These are phyloP conservation scores for Fabriciana adippe DNA, from an alignment of 2,888 invertebrate genomes.

Conservation along the genomic window DNA sequence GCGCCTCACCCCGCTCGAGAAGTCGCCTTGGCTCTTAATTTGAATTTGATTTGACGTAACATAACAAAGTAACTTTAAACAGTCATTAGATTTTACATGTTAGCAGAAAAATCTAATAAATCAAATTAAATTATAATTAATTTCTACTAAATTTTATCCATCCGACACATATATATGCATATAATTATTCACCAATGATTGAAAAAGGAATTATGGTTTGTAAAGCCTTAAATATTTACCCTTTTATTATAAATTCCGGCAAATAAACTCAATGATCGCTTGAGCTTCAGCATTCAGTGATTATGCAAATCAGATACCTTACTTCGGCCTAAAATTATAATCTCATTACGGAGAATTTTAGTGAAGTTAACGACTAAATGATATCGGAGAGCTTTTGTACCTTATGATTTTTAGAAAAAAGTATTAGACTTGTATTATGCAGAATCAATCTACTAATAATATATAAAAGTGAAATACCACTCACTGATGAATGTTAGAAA, in stretches of 20 bases:
- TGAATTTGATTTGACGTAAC: no score
- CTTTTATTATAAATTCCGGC: slow-evolving; percentile 33
- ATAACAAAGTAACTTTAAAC: no score
- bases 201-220: slow-evolving; percentile 25
- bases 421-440: no score
- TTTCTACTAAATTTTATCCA: no score
- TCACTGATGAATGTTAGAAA: no score
- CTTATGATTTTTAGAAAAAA: not conserved
- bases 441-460: no score
- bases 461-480: no score
- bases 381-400: slow-evolving; percentile 19
- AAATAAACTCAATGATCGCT: slow-evolving; percentile 34
- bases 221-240: slow-evolving; percentile 26
- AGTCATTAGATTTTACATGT: no score
- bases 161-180: not conserved
- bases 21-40: no score
- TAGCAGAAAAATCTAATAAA: no score
- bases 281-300: slow-evolving; percentile 32
- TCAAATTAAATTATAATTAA: no score
- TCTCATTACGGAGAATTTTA: slow-evolving; percentile 47
- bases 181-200: slow-evolving; percentile 7
- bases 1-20: no score
- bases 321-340: slow-evolving; percentile 37
- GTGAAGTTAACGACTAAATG: slow-evolving; percentile 27
- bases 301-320: slow-evolving; percentile 39